A percentile compares a stretch with the other conserved stretches of the same genome.
phyloP scores from a whole-genome alignment of 2,113 vertebrate genomes.

The Mustela nigripes region DNA sequence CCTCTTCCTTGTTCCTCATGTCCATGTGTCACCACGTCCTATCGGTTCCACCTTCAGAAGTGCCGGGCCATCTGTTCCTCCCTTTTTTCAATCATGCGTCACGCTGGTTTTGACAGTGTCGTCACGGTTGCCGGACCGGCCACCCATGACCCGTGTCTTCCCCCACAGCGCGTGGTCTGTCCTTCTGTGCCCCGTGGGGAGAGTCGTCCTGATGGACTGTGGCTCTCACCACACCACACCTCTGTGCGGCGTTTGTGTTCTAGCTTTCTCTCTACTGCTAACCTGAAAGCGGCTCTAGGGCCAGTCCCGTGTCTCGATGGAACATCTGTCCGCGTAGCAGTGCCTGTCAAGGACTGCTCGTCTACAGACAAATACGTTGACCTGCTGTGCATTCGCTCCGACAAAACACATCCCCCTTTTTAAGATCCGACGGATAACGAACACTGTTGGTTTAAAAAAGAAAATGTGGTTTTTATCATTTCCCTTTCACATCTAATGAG shows the following conservation, averaged over 20 bases:
- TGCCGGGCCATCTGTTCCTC: constrained; percentile 42
- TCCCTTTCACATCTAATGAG: background rate
- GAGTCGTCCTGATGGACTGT: background rate
- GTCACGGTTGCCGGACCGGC: background rate
- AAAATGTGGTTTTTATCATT: background rate
- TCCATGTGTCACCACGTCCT: background rate
- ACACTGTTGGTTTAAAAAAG: background rate
- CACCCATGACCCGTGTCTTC: background rate
- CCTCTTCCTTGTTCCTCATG: background rate
- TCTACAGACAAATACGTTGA: background rate
- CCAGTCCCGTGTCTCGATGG: background rate
- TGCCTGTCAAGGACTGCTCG: background rate
- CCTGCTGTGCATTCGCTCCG: background rate
- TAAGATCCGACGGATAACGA: background rate
- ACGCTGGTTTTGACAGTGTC: background rate
- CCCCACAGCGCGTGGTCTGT: background rate
- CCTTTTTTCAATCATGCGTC: background rate
- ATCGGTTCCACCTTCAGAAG: background rate
- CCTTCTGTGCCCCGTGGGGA: background rate
- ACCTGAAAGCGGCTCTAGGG: background rate
- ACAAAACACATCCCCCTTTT: background rate
- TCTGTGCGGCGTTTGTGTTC: background rate
- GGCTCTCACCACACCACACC: background rate
- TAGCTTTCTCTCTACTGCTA: background rate
- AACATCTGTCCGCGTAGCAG: background rate